Percentiles rank a stretch among this genome's conserved stretches.
These are phyloP conservation scores for Accipiter cooperii DNA, from an alignment of 2,113 vertebrate genomes.

Conservation along the genomic window DNA sequence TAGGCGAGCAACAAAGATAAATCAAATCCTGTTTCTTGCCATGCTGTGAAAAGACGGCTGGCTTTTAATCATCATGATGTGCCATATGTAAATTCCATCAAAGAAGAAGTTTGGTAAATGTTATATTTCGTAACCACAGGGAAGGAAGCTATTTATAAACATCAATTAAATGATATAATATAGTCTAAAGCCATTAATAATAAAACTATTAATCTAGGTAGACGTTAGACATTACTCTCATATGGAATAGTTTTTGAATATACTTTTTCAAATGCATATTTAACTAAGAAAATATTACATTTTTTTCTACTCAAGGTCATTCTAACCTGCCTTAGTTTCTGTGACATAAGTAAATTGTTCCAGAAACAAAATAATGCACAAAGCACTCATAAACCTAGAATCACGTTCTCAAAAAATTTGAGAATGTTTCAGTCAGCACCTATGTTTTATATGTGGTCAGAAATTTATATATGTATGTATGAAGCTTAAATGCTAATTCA, in stretches of 20 bases:
- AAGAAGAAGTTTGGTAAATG: slow-evolving; percentile 76
- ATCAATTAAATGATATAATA: slow-evolving; percentile 70
- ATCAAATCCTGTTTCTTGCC: slow-evolving; percentile 77
- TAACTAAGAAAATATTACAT: not conserved
- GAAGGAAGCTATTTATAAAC: slow-evolving; percentile 72
- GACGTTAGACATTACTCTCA: not conserved
- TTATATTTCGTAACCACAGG: slow-evolving; percentile 70
- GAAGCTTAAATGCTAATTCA: not conserved
- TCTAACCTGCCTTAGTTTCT: not conserved
- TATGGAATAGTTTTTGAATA: not conserved
- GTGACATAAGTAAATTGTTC: not conserved
- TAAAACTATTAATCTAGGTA: slow-evolving; percentile 52
- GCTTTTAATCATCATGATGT: slow-evolving; percentile 78
- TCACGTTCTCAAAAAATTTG: not conserved
- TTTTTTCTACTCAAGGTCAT: slow-evolving; percentile 23
- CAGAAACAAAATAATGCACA: not conserved
- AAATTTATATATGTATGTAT: not conserved
- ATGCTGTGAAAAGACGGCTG: slow-evolving; percentile 74
- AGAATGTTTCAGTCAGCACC: not conserved
- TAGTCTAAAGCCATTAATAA: slow-evolving; percentile 65
- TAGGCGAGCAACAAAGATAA: slow-evolving; percentile 72
- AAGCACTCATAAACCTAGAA: not conserved
- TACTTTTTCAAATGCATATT: not conserved
- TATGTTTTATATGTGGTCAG: not conserved
- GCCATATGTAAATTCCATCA: slow-evolving; percentile 78